Evolutionary conservation across 2,888 invertebrate genomes (phyloP), one percentile per base, ranked within the genome.

Genomic region (Bembecia ichneumoniformis): DNA sequence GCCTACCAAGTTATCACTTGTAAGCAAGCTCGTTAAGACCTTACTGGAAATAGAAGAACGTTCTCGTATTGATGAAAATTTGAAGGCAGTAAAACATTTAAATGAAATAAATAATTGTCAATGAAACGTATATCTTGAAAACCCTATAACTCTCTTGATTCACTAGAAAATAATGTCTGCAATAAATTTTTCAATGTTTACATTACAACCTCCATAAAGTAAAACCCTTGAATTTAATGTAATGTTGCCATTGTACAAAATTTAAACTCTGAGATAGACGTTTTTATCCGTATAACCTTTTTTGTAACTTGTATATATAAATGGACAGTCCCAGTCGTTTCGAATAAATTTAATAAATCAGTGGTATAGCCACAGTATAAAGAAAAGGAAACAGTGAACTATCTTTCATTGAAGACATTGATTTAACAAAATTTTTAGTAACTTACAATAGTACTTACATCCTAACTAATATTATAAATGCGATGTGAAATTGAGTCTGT

Each of bases 281-380:
- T 40, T 40, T 40, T 40, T 40, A 11, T 40, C 40, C 14, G 13
- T 40, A 40, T 40, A 13, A 11, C 34, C 47, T 13, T 47, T 47
- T 47, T 14, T 15, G 40, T 36, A 34, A 20, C 47, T 20, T 15
- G 40, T 36, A 34, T 14, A 36, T 20, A 50, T 50, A 50, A 50
- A 47, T 50, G 45, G 34, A 13, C 15, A 45, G 11, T 9, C 9
- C 28, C 28, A 15, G n/a, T 47, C 35, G 44, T 17, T 43, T 34
- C 14, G 50, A 48, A 50, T 50, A 50, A 48, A 50, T 50, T 34
- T 43, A 45, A 50, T 50, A 48, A 50, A 47, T 50, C 47, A 44
- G 35, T 47, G 44, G 17, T 50, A 43, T 47, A 47, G 45, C 35
- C 28, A 40, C 13, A 40, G 40, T 40, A 40, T 13, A 5, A 40